Evolutionary conservation across 1,140 invertebrate genomes (phyloP).

Genomic region (Drosophila oshimai): DNA sequence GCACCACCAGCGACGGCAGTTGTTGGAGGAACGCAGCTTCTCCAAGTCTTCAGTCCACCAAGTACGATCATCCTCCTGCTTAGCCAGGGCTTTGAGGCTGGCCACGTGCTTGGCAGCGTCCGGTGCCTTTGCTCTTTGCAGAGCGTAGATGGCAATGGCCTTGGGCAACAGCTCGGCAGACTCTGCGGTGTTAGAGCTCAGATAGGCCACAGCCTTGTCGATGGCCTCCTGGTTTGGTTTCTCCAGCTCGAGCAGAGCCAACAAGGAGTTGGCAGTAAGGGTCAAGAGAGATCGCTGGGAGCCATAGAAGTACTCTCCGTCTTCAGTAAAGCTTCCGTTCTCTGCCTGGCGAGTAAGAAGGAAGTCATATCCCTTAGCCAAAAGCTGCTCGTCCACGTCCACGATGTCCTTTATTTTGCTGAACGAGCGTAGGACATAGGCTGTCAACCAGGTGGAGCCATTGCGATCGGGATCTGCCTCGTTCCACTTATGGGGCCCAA

Average conservation of each 20-base stretch:
- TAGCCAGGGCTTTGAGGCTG: conserved; percentile 47
- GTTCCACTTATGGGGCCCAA: conserved; percentile 85
- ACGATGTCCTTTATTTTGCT: conserved; percentile 91
- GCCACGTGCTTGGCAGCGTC: conserved; percentile 46
- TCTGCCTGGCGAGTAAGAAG: conserved; percentile 88
- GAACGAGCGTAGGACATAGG: conserved; percentile 95
- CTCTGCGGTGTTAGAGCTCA: conserved; percentile 83
- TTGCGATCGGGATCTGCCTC: conserved; percentile 80
- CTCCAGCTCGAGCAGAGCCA: conserved; percentile 90
- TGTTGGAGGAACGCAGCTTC: conserved; percentile 87
- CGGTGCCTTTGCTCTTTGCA: conserved; percentile 88
- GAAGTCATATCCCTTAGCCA: conserved; percentile 90
- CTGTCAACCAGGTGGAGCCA: conserved; percentile 97
- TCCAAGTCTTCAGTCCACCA: conserved; percentile 86
- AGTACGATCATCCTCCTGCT: conserved; percentile 63
- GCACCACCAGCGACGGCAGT: conserved; percentile 85
- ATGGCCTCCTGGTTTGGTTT: conserved; percentile 48
- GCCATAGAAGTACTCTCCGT: conserved; percentile 89
- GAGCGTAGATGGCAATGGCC: conserved; percentile 89
- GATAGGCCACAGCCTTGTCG: conserved; percentile 83
- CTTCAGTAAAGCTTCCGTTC: conserved; percentile 93
- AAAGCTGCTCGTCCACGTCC: conserved; percentile 88
- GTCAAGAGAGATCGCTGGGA: conserved; percentile 84
- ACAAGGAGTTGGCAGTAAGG: conserved; percentile 90
- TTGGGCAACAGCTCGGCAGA: conserved; percentile 88